Evolutionary conservation across 2,797 vertebrate genomes (phyloP).

Genomic region (Rhynchonycteris naso): DNA sequence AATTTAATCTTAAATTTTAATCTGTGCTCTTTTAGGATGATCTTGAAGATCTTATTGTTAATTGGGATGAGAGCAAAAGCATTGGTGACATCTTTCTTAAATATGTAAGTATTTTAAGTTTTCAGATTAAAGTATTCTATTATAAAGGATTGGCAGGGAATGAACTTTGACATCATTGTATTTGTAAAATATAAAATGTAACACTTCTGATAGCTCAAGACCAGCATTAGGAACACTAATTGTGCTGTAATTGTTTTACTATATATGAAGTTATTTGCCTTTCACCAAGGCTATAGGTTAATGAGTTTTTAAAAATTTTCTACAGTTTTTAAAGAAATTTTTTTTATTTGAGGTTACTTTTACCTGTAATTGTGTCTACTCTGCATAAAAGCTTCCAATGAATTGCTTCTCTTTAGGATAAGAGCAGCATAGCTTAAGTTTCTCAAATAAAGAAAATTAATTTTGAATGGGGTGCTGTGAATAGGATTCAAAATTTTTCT

Average conservation of each 20-base stretch:
- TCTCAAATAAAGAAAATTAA: background rate
- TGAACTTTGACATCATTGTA: background rate
- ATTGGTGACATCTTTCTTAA: slow-evolving; percentile 96
- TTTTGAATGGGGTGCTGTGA: background rate
- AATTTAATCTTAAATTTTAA: background rate
- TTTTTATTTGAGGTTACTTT: background rate
- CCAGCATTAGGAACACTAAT: background rate
- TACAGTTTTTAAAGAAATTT: background rate
- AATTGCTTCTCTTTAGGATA: background rate
- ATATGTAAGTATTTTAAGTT: slow-evolving; percentile 92
- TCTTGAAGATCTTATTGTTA: slow-evolving; percentile 94
- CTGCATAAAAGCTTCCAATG: slow-evolving; percentile 5
- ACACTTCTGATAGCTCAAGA: background rate
- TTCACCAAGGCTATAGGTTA: background rate
- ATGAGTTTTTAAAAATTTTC: background rate
- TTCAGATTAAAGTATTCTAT: slow-evolving; percentile 44
- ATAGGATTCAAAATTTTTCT: background rate
- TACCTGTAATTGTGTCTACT: background rate
- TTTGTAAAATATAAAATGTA: slow-evolving; percentile 34
- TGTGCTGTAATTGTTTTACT: background rate
- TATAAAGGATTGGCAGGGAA: background rate
- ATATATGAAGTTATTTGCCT: background rate
- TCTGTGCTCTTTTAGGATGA: slow-evolving; percentile 89
- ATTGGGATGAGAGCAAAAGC: slow-evolving; percentile 95
- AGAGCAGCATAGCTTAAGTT: slow-evolving; percentile 7